Conservation (phyloP, 2,888 invertebrate genomes). For the Penaeus monodon region DNA sequence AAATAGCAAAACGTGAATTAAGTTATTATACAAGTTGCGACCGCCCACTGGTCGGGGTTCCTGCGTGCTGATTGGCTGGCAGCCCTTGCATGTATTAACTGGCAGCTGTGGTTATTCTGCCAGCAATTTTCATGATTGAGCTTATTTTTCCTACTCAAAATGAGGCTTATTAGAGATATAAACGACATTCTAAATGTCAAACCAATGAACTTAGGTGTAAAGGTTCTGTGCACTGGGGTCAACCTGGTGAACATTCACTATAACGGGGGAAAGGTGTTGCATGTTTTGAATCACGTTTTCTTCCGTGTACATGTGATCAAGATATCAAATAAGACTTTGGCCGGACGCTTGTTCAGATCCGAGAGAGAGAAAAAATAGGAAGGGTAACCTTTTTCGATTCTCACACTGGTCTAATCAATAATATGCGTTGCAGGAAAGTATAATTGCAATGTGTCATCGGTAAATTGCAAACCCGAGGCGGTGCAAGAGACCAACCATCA, state of each 20-base stretch:
- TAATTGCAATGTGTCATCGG: constrained; percentile 38
- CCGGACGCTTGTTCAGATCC: not conserved
- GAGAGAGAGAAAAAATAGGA: not conserved
- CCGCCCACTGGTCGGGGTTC: constrained; percentile 38
- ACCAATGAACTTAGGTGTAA: not conserved
- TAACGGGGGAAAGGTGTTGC: constrained; percentile 17
- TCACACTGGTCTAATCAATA: constrained; percentile 19
- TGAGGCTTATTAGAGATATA: not conserved
- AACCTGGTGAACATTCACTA: constrained; percentile 6
- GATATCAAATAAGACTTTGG: constrained; percentile 7
- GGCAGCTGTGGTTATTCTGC: not conserved
- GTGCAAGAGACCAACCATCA: not conserved
- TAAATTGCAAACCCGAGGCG: constrained; percentile 32
- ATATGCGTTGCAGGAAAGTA: constrained; percentile 5
- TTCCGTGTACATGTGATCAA: constrained; percentile 31
- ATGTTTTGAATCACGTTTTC: constrained; percentile 29
- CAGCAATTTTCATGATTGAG: constrained; percentile 1
- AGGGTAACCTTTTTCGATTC: not conserved
- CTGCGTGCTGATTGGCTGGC: constrained; percentile 35
- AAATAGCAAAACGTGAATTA: constrained; percentile 30
- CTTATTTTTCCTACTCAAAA: not conserved
- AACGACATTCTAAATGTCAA: constrained; percentile 9
- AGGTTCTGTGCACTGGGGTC: not conserved
- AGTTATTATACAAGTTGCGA: constrained; percentile 36
- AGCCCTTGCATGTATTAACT: constrained; percentile 35